phyloP scores from a whole-genome alignment of 2,888 invertebrate species.

The Callyntrura guangdongensis region DNA sequence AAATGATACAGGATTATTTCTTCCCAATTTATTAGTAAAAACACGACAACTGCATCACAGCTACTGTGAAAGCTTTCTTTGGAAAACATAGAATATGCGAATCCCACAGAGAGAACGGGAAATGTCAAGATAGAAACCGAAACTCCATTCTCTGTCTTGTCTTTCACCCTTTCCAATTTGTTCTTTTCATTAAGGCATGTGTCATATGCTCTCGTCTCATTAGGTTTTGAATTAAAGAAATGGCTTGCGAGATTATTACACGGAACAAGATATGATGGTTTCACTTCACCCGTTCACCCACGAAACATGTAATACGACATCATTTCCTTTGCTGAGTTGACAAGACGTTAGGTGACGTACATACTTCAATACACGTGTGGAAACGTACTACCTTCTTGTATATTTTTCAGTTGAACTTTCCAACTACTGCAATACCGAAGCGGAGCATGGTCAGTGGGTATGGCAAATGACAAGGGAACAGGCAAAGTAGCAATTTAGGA shows the following conservation, averaged over 20 bases:
- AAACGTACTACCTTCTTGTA: neutral
- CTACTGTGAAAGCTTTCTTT: neutral
- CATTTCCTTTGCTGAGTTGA: slow-evolving; percentile 24
- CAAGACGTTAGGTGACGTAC: slow-evolving; percentile 1
- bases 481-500: neutral
- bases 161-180: slow-evolving; percentile 66
- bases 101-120: slow-evolving; percentile 52
- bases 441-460: neutral
- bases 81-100: slow-evolving; percentile 50
- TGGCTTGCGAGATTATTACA: slow-evolving; percentile 52
- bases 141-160: slow-evolving; percentile 19
- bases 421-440: neutral
- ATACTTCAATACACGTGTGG: neutral
- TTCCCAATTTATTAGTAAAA: neutral
- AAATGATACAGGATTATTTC: slow-evolving; percentile 24
- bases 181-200: slow-evolving; percentile 58
- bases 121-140: slow-evolving; percentile 58
- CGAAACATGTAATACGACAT: neutral
- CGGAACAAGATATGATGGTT: slow-evolving; percentile 37
- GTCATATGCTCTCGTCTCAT: slow-evolving; percentile 53
- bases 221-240: neutral
- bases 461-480: neutral
- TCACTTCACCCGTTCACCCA: slow-evolving; percentile 36
- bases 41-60: neutral
- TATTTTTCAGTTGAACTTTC: slow-evolving; percentile 13